Evolutionary conservation across 1,140 invertebrate species (phyloP).

Genomic region (Melanaphis sacchari): DNA sequence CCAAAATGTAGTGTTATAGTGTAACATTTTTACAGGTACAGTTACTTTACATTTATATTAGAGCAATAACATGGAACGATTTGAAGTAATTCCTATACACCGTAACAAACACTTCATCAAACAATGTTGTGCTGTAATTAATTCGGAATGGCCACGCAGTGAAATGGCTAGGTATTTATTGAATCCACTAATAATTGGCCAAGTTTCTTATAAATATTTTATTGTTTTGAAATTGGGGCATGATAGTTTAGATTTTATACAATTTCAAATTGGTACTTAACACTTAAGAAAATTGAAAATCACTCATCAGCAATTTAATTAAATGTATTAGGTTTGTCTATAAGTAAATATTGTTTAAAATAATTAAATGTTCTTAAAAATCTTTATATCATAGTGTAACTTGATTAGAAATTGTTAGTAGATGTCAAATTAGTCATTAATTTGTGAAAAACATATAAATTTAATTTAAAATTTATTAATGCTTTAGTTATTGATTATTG

Average conservation of each 20-base stretch:
- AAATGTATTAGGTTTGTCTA: neutral
- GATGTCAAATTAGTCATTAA: neutral
- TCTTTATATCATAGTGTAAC: no score
- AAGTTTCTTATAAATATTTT: neutral
- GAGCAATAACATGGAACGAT: conserved; percentile 38
- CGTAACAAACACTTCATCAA: conserved; percentile 58
- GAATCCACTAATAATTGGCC: neutral
- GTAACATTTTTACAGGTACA: neutral
- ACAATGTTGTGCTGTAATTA: conserved; percentile 60
- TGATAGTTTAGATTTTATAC: neutral
- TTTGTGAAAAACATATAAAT: neutral
- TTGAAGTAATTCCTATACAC: conserved; percentile 60
- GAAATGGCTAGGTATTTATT: conserved; percentile 60
- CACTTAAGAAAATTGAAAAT: neutral
- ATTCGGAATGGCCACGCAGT: conserved; percentile 61
- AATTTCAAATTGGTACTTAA: neutral
- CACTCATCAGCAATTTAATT: neutral
- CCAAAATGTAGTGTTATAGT: no score
- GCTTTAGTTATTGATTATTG: neutral
- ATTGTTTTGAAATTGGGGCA: neutral
- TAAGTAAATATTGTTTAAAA: neutral
- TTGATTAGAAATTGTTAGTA: neutral
- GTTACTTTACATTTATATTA: neutral
- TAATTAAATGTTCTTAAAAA: neutral
- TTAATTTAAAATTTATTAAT: neutral